Evolutionary conservation across 2,888 invertebrate genomes (phyloP), one percentile per base, ranked within the genome.

Genomic region (Leptopilina drosophilae): DNA sequence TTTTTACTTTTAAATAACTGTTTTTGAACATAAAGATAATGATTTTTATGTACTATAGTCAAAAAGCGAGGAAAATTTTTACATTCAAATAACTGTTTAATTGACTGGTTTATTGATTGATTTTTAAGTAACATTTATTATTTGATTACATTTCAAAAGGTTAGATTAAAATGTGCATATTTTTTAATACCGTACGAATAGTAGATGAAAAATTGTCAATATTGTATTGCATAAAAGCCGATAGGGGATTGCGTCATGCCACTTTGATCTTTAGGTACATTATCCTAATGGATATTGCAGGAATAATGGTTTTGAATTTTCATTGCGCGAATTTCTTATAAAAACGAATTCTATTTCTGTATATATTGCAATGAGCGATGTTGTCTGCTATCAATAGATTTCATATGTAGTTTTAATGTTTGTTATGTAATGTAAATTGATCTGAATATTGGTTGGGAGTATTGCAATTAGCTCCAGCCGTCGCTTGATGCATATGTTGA

Each of bases 241-340:
- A 69, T 53, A n/a, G 26, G n/a, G 33, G n/a, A 12, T 69, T 69
- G 26, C 69, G 49, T 56, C 33, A 69, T 20, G 53, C 14, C 26
- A 69, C 26, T 69, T 69, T 69, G 49, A 69, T 69, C 20, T 59
- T 53, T 53, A 53, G 26, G 33, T 33, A 53, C 69, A 69, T 69
- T 69, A 69, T 69, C 53, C 69, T 69, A 56, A 69, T 69, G 33
- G 53, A 69, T 26, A 14, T 42, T 66, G 40, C 69, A 69, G 9
- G 53, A 69, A 69, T 69, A 26, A 69, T 53, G 53, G 53, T 46
- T 20, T 1, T 8, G 14, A 8, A 53, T 7, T 69, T 69, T 20
- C 62, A 62, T 62, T 62, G 20, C 9, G 20, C 9, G 0, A n/a
- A 9, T 62, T 20, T 62, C 62, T 62, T 62, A 15, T 20, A 62